phyloP scores from a whole-genome alignment of 2,113 vertebrate genomes.

The Pluvianellus socialis region DNA sequence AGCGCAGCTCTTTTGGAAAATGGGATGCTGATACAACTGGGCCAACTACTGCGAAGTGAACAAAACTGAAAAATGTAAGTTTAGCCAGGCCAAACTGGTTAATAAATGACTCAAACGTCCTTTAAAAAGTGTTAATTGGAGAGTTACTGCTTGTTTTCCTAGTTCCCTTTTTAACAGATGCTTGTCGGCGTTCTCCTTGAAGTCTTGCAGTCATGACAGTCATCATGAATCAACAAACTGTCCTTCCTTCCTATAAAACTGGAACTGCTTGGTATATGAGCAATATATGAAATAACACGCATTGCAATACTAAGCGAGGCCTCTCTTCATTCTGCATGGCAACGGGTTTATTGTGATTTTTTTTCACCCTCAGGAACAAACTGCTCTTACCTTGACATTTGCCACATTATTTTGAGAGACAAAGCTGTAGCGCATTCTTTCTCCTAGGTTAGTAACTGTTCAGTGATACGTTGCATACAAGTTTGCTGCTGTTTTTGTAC shows the following conservation, averaged over 20 bases:
- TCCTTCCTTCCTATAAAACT: neutral
- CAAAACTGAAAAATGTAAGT: neutral
- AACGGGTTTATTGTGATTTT: neutral
- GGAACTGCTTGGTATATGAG: neutral
- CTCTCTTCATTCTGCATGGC: neutral
- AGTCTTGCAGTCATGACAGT: neutral
- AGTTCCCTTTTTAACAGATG: conserved; percentile 2
- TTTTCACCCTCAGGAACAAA: neutral
- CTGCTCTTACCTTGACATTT: neutral
- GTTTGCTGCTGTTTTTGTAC: neutral
- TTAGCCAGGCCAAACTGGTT: neutral
- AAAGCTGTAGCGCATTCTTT: neutral
- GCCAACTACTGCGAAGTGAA: neutral
- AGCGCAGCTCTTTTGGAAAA: neutral
- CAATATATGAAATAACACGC: neutral
- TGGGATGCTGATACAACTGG: neutral
- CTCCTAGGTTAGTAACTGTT: neutral
- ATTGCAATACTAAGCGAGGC: neutral
- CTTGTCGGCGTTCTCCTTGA: neutral
- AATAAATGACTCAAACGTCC: neutral
- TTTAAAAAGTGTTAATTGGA: neutral
- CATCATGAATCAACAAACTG: conserved; percentile 9
- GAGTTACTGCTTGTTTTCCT: neutral
- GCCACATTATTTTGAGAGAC: neutral
- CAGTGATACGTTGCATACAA: neutral